These are phyloP conservation scores for Ridgeia piscesae DNA, from an alignment of 1,140 invertebrate species.

Conservation along the genomic window DNA sequence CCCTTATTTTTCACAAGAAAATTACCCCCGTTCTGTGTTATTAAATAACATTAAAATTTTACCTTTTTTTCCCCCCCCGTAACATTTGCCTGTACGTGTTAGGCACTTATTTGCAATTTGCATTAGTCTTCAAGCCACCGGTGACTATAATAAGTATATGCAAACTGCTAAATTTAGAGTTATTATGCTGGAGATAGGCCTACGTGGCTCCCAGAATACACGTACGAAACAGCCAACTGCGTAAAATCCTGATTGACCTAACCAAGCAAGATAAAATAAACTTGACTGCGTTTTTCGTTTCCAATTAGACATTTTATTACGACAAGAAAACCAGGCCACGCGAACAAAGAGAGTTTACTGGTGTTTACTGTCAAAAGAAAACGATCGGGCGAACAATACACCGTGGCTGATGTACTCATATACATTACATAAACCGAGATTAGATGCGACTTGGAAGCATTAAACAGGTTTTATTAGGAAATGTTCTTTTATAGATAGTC, in stretches of 20 bases:
- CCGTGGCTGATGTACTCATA: too few relatives aligned
- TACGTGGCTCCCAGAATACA: background rate
- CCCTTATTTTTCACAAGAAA: too few relatives aligned
- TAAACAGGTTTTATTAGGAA: too few relatives aligned
- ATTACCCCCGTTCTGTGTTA: too few relatives aligned
- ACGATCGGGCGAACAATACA: too few relatives aligned
- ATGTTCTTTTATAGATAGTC: too few relatives aligned
- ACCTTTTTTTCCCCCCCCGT: background rate
- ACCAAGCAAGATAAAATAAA: background rate
- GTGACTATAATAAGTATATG: background rate
- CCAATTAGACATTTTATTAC: background rate
- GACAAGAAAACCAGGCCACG: background rate
- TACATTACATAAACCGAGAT: too few relatives aligned
- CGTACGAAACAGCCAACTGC: background rate
- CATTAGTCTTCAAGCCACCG: background rate
- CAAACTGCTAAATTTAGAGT: background rate
- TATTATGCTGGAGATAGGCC: background rate
- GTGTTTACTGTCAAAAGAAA: too few relatives aligned
- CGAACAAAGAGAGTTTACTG: background rate
- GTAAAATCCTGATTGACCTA: background rate
- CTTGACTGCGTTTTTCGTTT: background rate
- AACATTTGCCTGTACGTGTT: too few relatives aligned
- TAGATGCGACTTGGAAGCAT: too few relatives aligned
- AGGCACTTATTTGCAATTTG: background rate
- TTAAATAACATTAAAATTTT: background rate